These are phyloP conservation scores for Chloropsis cyanopogon DNA, from an alignment of 2,113 vertebrate genomes.

Conservation along the genomic window DNA sequence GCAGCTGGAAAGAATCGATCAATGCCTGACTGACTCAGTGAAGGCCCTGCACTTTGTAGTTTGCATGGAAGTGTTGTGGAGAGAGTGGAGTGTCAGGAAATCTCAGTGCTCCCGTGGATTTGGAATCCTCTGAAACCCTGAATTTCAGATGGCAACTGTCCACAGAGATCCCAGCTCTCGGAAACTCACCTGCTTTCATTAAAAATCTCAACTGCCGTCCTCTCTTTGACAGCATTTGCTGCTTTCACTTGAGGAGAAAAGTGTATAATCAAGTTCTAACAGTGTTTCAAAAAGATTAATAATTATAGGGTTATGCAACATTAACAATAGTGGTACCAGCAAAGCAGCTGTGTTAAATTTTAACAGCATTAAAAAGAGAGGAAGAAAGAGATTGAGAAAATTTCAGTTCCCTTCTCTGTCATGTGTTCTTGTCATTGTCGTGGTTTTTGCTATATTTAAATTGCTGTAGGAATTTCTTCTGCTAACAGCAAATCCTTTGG, in stretches of 20 bases:
- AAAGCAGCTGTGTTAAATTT: not conserved
- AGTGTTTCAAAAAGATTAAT: not conserved
- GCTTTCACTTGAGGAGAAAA: not conserved
- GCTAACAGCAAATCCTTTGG: not conserved
- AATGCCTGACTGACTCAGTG: not conserved
- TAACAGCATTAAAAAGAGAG: not conserved
- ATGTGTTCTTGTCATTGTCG: not conserved
- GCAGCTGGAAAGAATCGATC: not conserved
- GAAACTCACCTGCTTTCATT: not conserved
- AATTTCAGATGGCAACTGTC: not conserved
- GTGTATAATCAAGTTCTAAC: not conserved
- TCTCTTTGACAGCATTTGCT: not conserved
- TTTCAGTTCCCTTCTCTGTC: slow-evolving; percentile 45
- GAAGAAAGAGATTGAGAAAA: slow-evolving; percentile 42
- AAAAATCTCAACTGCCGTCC: not conserved
- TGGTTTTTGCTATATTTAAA: slow-evolving; percentile 33
- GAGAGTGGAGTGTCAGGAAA: not conserved
- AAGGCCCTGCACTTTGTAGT: not conserved
- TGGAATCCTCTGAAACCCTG: not conserved
- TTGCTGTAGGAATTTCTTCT: not conserved
- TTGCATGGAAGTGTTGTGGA: not conserved
- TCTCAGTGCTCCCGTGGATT: not conserved
- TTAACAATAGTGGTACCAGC: not conserved
- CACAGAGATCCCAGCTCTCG: not conserved
- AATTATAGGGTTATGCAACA: slow-evolving; percentile 13